Evolutionary conservation across 92 coral and sea anemone species (phyloP), one percentile per base, ranked within the genome.

Genomic region (Parazoanthus swiftii): DNA sequence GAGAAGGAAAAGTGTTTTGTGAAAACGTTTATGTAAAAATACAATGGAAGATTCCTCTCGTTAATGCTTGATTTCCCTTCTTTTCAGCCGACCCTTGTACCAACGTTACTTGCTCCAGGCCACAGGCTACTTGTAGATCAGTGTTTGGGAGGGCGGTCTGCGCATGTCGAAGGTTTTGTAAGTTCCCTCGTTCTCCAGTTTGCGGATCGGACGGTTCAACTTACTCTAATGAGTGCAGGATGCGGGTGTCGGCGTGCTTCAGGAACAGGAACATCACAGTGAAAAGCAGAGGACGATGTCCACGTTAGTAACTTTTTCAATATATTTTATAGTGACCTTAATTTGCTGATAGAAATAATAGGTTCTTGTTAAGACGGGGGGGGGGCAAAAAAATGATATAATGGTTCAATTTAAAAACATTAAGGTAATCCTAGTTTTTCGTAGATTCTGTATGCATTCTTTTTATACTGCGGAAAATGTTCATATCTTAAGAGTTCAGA

Each of bases 121-220:
- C 74, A 8, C 23, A 81, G 16, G 36, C 85, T 14, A 26, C 21
- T 13, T 63, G 85, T 20, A 21, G 51, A 35, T 43, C 58, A 16
- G 35, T 13, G 1, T 1, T 3, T 33, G 54, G 75, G 18, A 37
- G 74, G 13, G 85, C 56, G 1, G 26, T 9, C 15, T 81, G 85
- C 71, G 33, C 50, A 11, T 81, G 85, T 81, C n/a, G 5, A 18
- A 21, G 51, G 13, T 50, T 13, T 67, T 81, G 85, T 10, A 63
- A 15, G 15, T 33, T 36, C 54, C 13, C 0, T 3, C 42, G 7
- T 36, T 23, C 39, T 33, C 74, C 74, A 20, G 85, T 81, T n/a
- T 81, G 85, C 54, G 85, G 85, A 10, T 81, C 85, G 0, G 74
- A 81, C 36, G 85, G 66, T 3, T 1, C 3, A 16, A 59, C 85